Evolutionary conservation across 2,888 invertebrate species (phyloP), one percentile per base, ranked within the genome.

Genomic region (Thymelicus acteon): DNA sequence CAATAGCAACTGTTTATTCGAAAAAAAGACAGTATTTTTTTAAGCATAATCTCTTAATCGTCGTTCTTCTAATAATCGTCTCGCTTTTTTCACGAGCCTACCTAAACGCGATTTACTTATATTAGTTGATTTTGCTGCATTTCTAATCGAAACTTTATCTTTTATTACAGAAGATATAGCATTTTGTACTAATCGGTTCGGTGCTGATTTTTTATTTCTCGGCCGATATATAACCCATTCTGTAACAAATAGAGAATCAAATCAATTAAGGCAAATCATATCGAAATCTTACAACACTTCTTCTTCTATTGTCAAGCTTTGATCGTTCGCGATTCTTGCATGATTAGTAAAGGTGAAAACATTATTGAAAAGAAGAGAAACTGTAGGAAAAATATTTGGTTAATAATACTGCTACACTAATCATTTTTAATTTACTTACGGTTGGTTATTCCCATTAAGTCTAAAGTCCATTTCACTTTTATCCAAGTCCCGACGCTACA

Each of bases 401-500:
- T 6, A 44, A 6, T 7, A 1, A 44, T 10, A 44, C 7, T 40
- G 31, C 31, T 40, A 7, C 2, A 10, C 8, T 12, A 44, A 12
- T 44, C 4, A 44, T 10, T 44, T 44, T 12, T 2, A 31, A 31
- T 31, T 31, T 31, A 31, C 31, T 31, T 31, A 31, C 31, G 31
- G 31, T 3, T 31, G 31, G 31, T 31, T 5, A 10, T 12, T 40
- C 5, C 40, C 1, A 40, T 0, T 40, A 40, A 3, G 7, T 40
- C 10, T 8, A 31, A 60, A 44, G 12, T 24, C 60, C 72, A 74
- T 49, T 49, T 10, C 10, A 76, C 57, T 73, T 73, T 76, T 6
- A 76, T 65, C 79, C 78, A 81, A 24, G 61, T 72, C 3, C 78
- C 79, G 39, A 76, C 72, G 6, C 6, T 60, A 60, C 54, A 54